Evolutionary conservation across 2,797 vertebrate genomes (phyloP).

Genomic region (Pangasius mekongensis): DNA sequence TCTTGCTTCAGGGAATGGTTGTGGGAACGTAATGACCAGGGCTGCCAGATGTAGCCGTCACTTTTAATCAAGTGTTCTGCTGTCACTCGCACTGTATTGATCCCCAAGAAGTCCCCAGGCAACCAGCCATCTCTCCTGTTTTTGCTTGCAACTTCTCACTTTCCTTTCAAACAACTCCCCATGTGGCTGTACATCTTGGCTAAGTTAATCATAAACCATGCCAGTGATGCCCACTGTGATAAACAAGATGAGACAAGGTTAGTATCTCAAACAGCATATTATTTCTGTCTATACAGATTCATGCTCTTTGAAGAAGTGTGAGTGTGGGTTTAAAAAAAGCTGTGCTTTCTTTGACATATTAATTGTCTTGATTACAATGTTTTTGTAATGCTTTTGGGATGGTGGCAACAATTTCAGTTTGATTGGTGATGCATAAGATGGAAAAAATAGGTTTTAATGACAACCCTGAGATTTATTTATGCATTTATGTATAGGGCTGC

Average conservation of each 20-base stretch:
- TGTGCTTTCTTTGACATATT: too few relatives aligned
- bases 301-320: too few relatives aligned
- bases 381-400: too few relatives aligned
- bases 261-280: too few relatives aligned
- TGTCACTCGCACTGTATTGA: constrained; percentile 79
- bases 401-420: too few relatives aligned
- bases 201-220: constrained; percentile 71
- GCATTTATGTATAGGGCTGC: too few relatives aligned
- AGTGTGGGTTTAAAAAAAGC: too few relatives aligned
- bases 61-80: constrained; percentile 82
- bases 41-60: constrained; percentile 83
- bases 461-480: too few relatives aligned
- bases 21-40: constrained; percentile 80
- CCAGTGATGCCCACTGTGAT: constrained; percentile 55
- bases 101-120: constrained; percentile 71
- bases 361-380: too few relatives aligned
- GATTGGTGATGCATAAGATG: too few relatives aligned
- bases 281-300: too few relatives aligned
- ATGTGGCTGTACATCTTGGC: constrained; percentile 63
- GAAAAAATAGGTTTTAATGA: too few relatives aligned
- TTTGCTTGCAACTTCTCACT: constrained; percentile 69
- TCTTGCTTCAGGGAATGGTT: constrained; percentile 73
- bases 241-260: constrained; percentile 62
- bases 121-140: constrained; percentile 66
- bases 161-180: constrained; percentile 72